phyloP scores from a whole-genome alignment of 2,888 invertebrate species.

The Pheosia gnoma region DNA sequence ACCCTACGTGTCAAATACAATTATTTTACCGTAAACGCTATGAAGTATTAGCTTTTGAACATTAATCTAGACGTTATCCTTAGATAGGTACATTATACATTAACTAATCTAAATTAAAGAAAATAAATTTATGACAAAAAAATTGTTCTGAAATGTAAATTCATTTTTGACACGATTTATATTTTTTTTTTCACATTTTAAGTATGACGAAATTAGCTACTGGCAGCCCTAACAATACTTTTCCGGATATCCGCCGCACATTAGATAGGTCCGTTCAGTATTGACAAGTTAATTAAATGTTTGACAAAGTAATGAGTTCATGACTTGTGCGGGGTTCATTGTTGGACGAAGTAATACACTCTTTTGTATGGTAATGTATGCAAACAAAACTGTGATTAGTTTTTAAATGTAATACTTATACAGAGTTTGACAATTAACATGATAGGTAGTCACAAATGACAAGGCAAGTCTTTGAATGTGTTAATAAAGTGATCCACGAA shows the following conservation, averaged over 20 bases:
- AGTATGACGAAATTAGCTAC: background rate
- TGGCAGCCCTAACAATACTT: constrained; percentile 3
- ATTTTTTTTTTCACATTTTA: too few species aligned
- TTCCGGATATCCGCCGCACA: constrained; percentile 4
- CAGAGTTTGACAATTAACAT: background rate
- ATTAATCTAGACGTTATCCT: too few species aligned
- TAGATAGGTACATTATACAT: too few species aligned
- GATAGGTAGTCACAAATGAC: background rate
- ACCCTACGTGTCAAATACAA: too few species aligned
- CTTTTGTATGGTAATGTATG: constrained; percentile 6
- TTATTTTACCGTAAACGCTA: too few species aligned
- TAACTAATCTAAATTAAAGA: too few species aligned
- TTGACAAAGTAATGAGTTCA: background rate
- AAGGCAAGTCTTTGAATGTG: too few species aligned
- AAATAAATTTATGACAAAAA: too few species aligned
- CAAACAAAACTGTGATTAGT: constrained; percentile 5
- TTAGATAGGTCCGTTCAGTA: background rate
- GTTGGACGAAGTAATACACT: background rate
- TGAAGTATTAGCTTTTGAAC: too few species aligned
- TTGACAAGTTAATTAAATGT: constrained; percentile 6
- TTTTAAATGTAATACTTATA: background rate
- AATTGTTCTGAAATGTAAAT: too few species aligned
- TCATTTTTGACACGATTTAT: too few species aligned
- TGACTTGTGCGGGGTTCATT: background rate
- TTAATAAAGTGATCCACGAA: constrained; percentile 12